Evolutionary conservation across 2,113 vertebrate genomes (phyloP), one percentile per base, ranked within the genome.

Genomic region (Daphoenositta chrysoptera): DNA sequence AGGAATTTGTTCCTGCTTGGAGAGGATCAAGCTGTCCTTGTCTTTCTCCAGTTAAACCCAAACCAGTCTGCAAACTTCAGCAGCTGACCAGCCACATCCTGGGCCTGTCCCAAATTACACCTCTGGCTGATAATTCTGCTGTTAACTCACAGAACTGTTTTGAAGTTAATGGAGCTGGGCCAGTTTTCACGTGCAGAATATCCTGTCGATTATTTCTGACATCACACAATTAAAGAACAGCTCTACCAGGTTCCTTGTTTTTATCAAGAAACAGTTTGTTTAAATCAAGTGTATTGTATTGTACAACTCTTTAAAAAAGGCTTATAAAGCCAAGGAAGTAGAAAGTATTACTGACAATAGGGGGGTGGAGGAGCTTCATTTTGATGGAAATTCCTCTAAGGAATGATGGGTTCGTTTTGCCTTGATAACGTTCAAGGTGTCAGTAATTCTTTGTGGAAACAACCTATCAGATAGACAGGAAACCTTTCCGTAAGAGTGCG

Each of bases 221-320:
- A 61, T 50, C 47, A 54, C 8, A 30, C n/a, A 70, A 6, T 89
- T 87, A 61, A 5, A 73, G 39, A 92, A 83, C 50, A 63, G 37
- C 85, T 96, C 60, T 71, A 70, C 44, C 31, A 87, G 91, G 65
- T 35, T 96, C 39, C 77, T 95, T 93, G 84, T 92, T 96, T 97
- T 94, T 94, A 91, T 76, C 87, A 65, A 72, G 87, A 86, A 96
- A 83, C 44, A 47, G 58, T 85, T 92, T 90, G 84, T 87, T 97
- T 94, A 97, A 97, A 97, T 94, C 89, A 95, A 95, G 81, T 60
- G 42, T 57, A 92, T 96, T 93, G 88, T 95, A 90, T 79, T 90
- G 81, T 95, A 94, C 90, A 78, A 95, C 64, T 92, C 40, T 95
- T 96, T 42, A 44, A 77, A 84, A 95, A 96, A 91, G 75, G 68